Evolutionary conservation across 2,113 vertebrate species (phyloP).

Genomic region (Glaucidium brasilianum): DNA sequence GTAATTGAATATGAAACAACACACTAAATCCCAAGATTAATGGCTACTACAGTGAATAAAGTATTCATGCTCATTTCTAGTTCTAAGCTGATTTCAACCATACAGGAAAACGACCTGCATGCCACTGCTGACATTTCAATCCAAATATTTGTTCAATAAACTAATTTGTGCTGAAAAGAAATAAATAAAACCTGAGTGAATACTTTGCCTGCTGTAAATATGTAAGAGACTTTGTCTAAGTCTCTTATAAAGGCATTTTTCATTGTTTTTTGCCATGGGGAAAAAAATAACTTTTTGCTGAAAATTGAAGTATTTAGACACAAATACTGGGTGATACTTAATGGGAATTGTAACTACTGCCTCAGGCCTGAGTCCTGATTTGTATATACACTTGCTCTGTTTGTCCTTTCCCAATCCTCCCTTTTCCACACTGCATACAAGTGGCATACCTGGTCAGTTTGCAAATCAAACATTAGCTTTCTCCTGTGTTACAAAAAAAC

Average conservation of each 20-base stretch:
- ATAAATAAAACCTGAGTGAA: not conserved
- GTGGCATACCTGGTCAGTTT: not conserved
- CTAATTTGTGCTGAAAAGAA: not conserved
- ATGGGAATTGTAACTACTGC: not conserved
- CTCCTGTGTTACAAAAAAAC: not conserved
- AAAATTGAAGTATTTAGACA: not conserved
- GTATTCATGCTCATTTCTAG: not conserved
- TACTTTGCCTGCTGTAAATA: not conserved
- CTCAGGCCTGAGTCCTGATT: not conserved
- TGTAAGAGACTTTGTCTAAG: not conserved
- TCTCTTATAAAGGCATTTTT: not conserved
- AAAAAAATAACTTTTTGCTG: not conserved
- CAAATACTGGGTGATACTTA: not conserved
- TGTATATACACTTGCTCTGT: not conserved
- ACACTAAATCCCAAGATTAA: not conserved
- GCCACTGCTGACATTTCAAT: not conserved
- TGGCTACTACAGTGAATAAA: not conserved
- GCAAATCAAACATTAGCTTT: not conserved
- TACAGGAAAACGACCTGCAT: not conserved
- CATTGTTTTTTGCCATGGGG: not conserved
- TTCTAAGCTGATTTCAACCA: not conserved
- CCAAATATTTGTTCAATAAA: not conserved
- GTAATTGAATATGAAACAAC: not conserved
- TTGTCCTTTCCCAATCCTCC: not conserved
- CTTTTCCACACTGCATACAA: fast-evolving